These are phyloP conservation scores for Diloba caeruleocephala DNA, from an alignment of 2,888 invertebrate species.

Conservation along the genomic window DNA sequence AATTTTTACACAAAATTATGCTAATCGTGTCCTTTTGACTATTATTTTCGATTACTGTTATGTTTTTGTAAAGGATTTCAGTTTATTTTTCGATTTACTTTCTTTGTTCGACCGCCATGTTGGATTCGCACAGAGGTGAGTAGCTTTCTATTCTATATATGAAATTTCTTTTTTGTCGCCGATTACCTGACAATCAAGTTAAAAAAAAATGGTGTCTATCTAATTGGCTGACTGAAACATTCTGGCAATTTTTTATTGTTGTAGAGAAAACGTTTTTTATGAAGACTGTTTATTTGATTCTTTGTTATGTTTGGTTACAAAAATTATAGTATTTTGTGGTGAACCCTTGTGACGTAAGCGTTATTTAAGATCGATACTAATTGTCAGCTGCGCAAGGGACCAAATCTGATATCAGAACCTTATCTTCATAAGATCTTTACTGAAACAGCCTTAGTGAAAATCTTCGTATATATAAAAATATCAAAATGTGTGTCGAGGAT, in stretches of 20 bases:
- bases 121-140: constrained; percentile 67
- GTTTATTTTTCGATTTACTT: constrained; percentile 44
- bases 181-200: constrained; percentile 11
- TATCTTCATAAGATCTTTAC: too few species aligned
- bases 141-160: constrained; percentile 65
- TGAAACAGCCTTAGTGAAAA: constrained; percentile 12
- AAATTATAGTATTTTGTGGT: constrained; percentile 2
- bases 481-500: neutral
- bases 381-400: constrained; percentile 28
- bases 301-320: constrained; percentile 22
- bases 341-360: constrained; percentile 19
- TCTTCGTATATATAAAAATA: neutral
- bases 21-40: constrained; percentile 21
- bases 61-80: constrained; percentile 53
- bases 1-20: constrained; percentile 25
- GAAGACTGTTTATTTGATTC: constrained; percentile 4
- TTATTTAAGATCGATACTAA: constrained; percentile 21
- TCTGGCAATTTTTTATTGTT: neutral
- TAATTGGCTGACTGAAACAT: neutral
- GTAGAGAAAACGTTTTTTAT: neutral
- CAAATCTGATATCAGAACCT: neutral
- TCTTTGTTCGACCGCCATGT: constrained; percentile 73
- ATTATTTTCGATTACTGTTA: constrained; percentile 13
- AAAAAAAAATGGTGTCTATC: neutral
- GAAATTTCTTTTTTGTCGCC: constrained; percentile 56